phyloP scores from a whole-genome alignment of 2,797 vertebrate species.

The Microctenopoma stevenorrisi region DNA sequence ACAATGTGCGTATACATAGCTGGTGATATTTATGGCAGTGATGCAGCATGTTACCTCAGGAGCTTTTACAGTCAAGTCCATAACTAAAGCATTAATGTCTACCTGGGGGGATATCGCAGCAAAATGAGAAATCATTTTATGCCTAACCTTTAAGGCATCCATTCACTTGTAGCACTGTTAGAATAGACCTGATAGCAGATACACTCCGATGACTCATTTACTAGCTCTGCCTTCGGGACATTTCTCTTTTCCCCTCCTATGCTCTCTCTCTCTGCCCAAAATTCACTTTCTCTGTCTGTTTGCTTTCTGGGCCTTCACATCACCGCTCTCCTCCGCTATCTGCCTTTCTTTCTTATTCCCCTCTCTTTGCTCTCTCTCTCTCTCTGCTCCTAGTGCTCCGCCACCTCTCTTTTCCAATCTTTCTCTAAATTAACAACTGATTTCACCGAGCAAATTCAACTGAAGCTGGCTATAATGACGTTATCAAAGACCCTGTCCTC shows the following conservation, averaged over 20 bases:
- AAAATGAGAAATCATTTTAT: constrained; percentile 78
- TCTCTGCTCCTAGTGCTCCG: neutral
- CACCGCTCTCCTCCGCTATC: constrained; percentile 1
- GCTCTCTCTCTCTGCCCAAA: constrained; percentile 11
- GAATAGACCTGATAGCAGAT: constrained; percentile 72
- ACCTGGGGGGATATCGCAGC: constrained; percentile 70
- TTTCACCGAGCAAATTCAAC: constrained; percentile 23
- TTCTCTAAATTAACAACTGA: constrained; percentile 37
- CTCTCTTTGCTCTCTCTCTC: neutral
- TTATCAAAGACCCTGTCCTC: neutral
- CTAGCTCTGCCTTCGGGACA: constrained; percentile 67
- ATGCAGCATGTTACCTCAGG: constrained; percentile 59
- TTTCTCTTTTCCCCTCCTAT: constrained; percentile 33
- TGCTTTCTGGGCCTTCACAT: constrained; percentile 11
- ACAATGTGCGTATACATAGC: constrained; percentile 55
- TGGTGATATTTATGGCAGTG: constrained; percentile 62
- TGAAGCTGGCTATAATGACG: constrained; percentile 17
- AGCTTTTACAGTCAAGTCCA: constrained; percentile 74
- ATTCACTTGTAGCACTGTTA: constrained; percentile 71
- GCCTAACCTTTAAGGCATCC: constrained; percentile 76
- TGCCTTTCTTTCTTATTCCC: constrained; percentile 8
- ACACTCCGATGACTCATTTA: constrained; percentile 73
- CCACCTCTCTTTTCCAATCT: constrained; percentile 5
- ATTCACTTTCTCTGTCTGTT: constrained; percentile 10
- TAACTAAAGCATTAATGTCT: constrained; percentile 79